phyloP scores from a whole-genome alignment of 2,797 vertebrate genomes.

The Hoplostethus atlanticus region DNA sequence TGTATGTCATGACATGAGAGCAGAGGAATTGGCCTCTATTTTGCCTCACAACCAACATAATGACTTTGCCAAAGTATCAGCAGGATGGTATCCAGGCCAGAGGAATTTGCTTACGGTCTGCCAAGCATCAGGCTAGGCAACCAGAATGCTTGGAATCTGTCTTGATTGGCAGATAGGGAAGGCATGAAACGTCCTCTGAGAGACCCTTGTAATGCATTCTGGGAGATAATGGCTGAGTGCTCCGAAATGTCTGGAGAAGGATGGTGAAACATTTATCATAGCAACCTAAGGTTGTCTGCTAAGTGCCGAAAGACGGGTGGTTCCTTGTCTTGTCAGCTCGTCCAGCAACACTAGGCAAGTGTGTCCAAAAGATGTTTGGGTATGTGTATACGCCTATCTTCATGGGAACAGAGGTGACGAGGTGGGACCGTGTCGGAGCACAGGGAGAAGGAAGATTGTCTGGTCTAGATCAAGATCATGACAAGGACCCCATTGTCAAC shows the following conservation, averaged over 20 bases:
- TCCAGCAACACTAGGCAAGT: conserved; percentile 31
- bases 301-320: conserved; percentile 32
- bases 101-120: conserved; percentile 47
- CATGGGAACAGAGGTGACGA: conserved; percentile 41
- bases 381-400: conserved; percentile 25
- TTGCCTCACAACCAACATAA: background rate
- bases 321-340: conserved; percentile 47
- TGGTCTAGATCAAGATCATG: conserved; percentile 12
- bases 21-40: conserved; percentile 1
- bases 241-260: conserved; percentile 42
- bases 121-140: conserved; percentile 41
- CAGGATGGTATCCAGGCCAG: conserved; percentile 18
- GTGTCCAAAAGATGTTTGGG: background rate
- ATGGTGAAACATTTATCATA: conserved; percentile 29
- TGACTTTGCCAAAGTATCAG: conserved; percentile 13
- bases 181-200: conserved; percentile 35
- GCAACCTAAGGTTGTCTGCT: conserved; percentile 39
- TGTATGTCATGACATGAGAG: background rate
- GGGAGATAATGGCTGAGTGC: conserved; percentile 53
- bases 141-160: conserved; percentile 58
- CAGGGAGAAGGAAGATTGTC: background rate
- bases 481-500: background rate
- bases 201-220: conserved; percentile 54
- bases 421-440: conserved; percentile 28
- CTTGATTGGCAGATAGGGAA: conserved; percentile 50